Evolutionary conservation across 2,888 invertebrate species (phyloP).

Genomic region (Caenorhabditis japonica): DNA sequence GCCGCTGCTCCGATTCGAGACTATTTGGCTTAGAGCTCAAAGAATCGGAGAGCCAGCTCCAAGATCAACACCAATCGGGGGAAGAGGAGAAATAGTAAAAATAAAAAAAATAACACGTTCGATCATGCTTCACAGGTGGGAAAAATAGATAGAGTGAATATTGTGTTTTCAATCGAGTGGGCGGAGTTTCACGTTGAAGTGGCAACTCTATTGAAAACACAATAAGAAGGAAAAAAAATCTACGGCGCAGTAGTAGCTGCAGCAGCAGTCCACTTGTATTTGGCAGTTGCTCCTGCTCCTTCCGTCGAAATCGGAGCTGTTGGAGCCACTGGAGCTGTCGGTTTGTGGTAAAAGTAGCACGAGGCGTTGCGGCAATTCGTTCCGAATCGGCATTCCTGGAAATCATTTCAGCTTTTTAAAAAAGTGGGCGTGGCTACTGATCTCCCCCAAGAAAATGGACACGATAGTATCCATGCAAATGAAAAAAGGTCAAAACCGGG

Average conservation of each 20-base stretch:
- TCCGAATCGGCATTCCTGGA: constrained; percentile 65
- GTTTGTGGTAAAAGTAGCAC: constrained; percentile 66
- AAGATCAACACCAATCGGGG: neutral
- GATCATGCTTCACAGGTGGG: neutral
- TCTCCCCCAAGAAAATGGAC: neutral
- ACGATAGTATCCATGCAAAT: too few species aligned
- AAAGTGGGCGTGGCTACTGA: neutral
- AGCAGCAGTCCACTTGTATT: constrained; percentile 61
- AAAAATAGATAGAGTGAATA: neutral
- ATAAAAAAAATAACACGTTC: neutral
- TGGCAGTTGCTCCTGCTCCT: constrained; percentile 11
- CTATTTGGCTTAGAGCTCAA: neutral
- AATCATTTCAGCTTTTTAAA: too few species aligned
- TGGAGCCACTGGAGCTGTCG: constrained; percentile 11
- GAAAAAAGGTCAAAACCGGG: too few species aligned
- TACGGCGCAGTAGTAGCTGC: too few species aligned
- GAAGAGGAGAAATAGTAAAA: neutral
- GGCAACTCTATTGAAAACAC: too few species aligned
- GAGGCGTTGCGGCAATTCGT: constrained; percentile 52
- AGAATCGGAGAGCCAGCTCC: neutral
- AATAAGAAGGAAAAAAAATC: too few species aligned
- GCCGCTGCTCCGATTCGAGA: neutral
- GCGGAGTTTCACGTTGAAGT: too few species aligned
- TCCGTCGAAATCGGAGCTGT: neutral
- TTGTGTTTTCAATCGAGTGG: neutral